Evolutionary conservation across 2,888 invertebrate genomes (phyloP).

Genomic region (Eilema caniola): DNA sequence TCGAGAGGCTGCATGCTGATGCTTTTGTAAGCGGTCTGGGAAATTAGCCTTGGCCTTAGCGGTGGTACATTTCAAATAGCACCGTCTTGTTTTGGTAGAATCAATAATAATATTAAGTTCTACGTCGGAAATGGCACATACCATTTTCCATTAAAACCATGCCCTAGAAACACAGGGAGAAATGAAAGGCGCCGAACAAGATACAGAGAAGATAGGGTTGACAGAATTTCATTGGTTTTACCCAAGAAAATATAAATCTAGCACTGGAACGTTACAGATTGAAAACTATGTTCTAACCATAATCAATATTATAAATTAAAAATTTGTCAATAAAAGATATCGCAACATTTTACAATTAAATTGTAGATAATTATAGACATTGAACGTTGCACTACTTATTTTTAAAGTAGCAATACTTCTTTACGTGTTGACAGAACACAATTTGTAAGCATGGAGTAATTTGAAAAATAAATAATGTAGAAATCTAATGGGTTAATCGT

Average conservation of each 20-base stretch:
- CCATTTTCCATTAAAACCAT: background rate
- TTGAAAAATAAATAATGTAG: conserved; percentile 49
- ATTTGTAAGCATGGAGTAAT: conserved; percentile 30
- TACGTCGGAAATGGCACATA: background rate
- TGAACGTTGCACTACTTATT: background rate
- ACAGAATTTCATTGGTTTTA: too few relatives aligned
- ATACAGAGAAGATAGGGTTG: background rate
- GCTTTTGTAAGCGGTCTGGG: background rate
- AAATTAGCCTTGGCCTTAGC: too few relatives aligned
- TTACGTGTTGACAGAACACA: conserved; percentile 18
- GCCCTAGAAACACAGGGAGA: background rate
- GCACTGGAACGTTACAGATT: background rate
- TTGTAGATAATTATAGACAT: conserved; percentile 5
- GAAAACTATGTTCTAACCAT: background rate
- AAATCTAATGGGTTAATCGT: conserved; percentile 50
- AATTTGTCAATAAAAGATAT: background rate
- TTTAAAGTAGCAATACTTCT: conserved; percentile 5
- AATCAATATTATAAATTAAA: background rate
- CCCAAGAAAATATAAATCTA: background rate
- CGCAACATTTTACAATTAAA: background rate
- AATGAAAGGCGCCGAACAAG: background rate
- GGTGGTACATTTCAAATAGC: background rate
- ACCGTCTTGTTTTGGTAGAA: background rate
- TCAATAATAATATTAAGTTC: too few relatives aligned
- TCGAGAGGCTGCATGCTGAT: too few relatives aligned